A percentile compares a stretch with the other conserved stretches of the same genome.
Evolutionary conservation across 2,888 invertebrate species (phyloP).

Genomic region (Beris morrisii): DNA sequence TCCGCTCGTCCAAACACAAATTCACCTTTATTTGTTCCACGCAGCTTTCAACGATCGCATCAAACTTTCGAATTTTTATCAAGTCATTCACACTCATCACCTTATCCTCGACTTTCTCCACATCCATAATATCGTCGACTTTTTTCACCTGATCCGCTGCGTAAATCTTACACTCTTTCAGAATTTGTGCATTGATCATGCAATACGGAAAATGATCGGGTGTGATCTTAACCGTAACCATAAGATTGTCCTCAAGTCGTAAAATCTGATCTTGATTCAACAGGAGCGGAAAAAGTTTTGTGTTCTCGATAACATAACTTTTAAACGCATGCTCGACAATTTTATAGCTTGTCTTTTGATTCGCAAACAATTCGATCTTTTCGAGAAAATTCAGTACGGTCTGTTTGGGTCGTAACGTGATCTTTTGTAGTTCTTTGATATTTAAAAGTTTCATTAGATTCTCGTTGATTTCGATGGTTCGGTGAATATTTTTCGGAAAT

Average conservation of each 20-base stretch:
- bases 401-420: slow-evolving; percentile 50
- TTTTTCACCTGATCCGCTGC: slow-evolving; percentile 56
- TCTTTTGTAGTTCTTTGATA: slow-evolving; percentile 51
- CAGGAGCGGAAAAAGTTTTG: slow-evolving; percentile 48
- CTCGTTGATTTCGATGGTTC: slow-evolving; percentile 53
- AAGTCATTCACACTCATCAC: slow-evolving; percentile 51
- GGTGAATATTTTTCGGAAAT: slow-evolving; percentile 51
- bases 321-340: slow-evolving; percentile 55
- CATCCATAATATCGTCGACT: slow-evolving; percentile 59
- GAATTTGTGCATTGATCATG: slow-evolving; percentile 53
- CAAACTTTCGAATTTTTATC: slow-evolving; percentile 51
- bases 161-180: slow-evolving; percentile 54
- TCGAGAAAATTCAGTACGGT: slow-evolving; percentile 54
- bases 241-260: slow-evolving; percentile 50
- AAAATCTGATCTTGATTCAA: slow-evolving; percentile 55
- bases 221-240: slow-evolving; percentile 51
- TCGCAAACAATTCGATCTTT: slow-evolving; percentile 53
- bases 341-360: slow-evolving; percentile 53
- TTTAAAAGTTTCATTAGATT: slow-evolving; percentile 52
- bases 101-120: slow-evolving; percentile 42
- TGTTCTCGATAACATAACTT: slow-evolving; percentile 51
- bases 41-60: slow-evolving; percentile 50
- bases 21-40: slow-evolving; percentile 50
- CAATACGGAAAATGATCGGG: slow-evolving; percentile 55
- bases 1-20: slow-evolving; percentile 51